Conservation (phyloP, 2,888 invertebrate species). For the Quadroppia sp. region DNA sequence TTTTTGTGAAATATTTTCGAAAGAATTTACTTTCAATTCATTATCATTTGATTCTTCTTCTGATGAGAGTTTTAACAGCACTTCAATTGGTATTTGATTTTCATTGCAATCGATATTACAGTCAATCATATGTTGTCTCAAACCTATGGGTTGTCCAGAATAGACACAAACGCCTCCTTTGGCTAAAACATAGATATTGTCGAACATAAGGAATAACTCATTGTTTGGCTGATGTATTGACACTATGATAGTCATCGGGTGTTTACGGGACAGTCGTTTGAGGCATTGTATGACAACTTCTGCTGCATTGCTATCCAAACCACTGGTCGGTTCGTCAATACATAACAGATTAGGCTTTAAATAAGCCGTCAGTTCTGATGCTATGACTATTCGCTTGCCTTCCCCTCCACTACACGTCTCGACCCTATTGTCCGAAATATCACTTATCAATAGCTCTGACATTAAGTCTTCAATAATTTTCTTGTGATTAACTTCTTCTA, state of each 20-base stretch:
- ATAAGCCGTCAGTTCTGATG: not conserved
- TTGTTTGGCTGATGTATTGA: conserved; percentile 21
- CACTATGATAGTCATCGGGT: not conserved
- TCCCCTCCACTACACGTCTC: not conserved
- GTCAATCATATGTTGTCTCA: not conserved
- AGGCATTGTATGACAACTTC: not conserved
- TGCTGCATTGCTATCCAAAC: not conserved
- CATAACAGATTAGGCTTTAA: not conserved
- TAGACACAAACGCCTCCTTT: conserved; percentile 4
- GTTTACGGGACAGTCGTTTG: not conserved
- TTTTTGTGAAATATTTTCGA: not conserved
- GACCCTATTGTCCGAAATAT: not conserved
- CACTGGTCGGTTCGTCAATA: conserved; percentile 11
- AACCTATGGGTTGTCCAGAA: not conserved
- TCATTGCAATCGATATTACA: not conserved
- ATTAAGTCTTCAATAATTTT: not conserved
- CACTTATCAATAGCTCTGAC: not conserved
- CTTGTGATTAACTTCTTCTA: not conserved
- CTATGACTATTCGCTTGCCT: not conserved
- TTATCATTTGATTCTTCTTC: not conserved
- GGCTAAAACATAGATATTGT: conserved; percentile 17
- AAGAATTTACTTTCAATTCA: not conserved
- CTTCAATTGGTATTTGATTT: not conserved
- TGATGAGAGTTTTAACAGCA: not conserved
- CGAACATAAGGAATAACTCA: not conserved